Evolutionary conservation across 2,113 vertebrate species (phyloP), one percentile per base, ranked within the genome.

Genomic region (Brachionichthys hirsutus): DNA sequence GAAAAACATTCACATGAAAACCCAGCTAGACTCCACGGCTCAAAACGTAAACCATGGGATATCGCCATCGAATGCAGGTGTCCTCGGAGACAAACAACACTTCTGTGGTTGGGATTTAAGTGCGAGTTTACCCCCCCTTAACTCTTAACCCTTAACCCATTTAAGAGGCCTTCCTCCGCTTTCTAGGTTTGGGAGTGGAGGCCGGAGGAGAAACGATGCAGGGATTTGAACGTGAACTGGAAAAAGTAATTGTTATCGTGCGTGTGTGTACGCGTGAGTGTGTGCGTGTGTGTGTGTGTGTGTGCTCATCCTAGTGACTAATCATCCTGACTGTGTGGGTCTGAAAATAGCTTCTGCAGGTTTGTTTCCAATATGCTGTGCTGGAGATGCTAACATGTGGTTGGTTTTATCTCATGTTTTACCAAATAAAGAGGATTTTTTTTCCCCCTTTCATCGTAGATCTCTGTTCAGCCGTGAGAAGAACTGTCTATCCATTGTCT

Each of bases 21-120:
- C 81, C 74, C 77, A 66, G 73, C 73, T 15, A 50, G 67, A 62
- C 77, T 75, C 75, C 73, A 46, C 43, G 68, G 75, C 75, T 56
- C 53, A 34, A 70, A 80, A 78, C 56, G 71, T 81, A 77, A 85
- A 84, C 84, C 64, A 6, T 70, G 59, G 77, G 77, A 77, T 76
- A 73, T 72, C 75, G 14, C 24, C 57, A 54, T 48, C 51, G 41
- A 16, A 55, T 16, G 78, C 82, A 85, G 82, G 82, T 85, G 85
- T 62, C 63, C 67, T 48, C 16, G n/a, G 49, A 75, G 36, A 82
- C 68, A 88, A 81, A 86, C 69, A 85, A 51, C 55, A 12, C 53
- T 59, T 52, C 54, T 54, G 64, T 44, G 35, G 69, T 54, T 53
- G n/a, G 36, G 53, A 59, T 69, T 56, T 19, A 0, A 59, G 16